These are phyloP conservation scores for Hystrix cristata DNA, from an alignment of 2,113 vertebrate genomes.

Conservation along the genomic window DNA sequence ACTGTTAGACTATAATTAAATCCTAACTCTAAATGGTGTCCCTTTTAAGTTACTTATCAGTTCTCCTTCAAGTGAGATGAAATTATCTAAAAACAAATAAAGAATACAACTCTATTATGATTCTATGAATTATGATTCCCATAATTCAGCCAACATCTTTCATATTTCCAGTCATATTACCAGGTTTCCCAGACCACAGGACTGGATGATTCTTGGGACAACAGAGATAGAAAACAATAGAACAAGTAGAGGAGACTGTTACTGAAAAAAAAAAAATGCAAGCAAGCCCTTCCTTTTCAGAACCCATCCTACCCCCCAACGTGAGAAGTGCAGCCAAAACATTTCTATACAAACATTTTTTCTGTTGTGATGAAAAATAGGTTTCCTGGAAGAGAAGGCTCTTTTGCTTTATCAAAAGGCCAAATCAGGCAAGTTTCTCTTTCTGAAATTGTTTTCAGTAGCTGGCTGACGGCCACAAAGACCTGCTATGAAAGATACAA, in stretches of 20 bases:
- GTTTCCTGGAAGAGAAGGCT: constrained; percentile 52
- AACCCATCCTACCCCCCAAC: background rate
- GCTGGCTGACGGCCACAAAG: background rate
- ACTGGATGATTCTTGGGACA: constrained; percentile 51
- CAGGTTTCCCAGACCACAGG: constrained; percentile 18
- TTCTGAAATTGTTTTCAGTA: background rate
- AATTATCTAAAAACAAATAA: constrained; percentile 59
- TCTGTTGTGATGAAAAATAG: constrained; percentile 65
- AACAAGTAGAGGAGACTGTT: background rate
- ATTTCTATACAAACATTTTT: background rate
- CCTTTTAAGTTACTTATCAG: constrained; percentile 55
- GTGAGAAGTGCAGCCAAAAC: background rate
- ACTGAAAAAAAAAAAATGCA: background rate
- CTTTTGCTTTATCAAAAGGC: constrained; percentile 70
- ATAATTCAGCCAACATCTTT: constrained; percentile 36
- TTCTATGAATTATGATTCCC: background rate
- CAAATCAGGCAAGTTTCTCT: constrained; percentile 52
- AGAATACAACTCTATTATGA: constrained; percentile 18
- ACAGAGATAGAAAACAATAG: background rate
- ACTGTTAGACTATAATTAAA: constrained; percentile 28
- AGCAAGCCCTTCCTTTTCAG: background rate
- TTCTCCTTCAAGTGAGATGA: background rate
- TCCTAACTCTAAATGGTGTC: background rate
- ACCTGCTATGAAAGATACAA: background rate
- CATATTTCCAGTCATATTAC: constrained; percentile 15